These are phyloP conservation scores for Sphyrna mokarran DNA, from an alignment of 2,113 vertebrate genomes.

Conservation along the genomic window DNA sequence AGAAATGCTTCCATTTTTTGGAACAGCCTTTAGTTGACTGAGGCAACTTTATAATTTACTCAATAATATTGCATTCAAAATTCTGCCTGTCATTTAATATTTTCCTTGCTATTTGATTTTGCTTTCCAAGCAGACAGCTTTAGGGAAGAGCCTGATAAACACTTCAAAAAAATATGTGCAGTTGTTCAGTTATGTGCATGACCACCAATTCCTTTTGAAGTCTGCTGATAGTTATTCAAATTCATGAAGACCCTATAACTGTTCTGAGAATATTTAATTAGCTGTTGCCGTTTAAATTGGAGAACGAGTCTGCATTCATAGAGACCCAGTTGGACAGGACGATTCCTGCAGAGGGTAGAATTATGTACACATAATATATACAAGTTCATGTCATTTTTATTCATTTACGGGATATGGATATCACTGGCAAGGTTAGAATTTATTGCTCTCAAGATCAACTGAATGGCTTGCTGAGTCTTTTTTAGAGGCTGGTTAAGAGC, in stretches of 20 bases:
- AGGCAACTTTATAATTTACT: background rate
- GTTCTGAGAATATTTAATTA: background rate
- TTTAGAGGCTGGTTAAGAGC: background rate
- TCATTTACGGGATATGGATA: background rate
- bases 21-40: background rate
- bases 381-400: background rate
- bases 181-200: background rate
- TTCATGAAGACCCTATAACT: background rate
- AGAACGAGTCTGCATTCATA: background rate
- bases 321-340: background rate
- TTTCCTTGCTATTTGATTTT: background rate
- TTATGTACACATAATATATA: background rate
- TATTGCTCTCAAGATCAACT: background rate
- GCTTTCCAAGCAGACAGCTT: background rate
- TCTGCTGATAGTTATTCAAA: background rate
- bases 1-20: background rate
- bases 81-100: background rate
- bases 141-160: background rate
- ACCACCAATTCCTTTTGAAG: background rate
- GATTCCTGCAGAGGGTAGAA: background rate
- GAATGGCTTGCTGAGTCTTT: background rate
- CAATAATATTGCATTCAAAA: background rate
- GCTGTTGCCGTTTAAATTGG: background rate
- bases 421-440: background rate
- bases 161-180: background rate